Conservation (phyloP, 2,113 vertebrate genomes). For the Ciconia boyciana region DNA sequence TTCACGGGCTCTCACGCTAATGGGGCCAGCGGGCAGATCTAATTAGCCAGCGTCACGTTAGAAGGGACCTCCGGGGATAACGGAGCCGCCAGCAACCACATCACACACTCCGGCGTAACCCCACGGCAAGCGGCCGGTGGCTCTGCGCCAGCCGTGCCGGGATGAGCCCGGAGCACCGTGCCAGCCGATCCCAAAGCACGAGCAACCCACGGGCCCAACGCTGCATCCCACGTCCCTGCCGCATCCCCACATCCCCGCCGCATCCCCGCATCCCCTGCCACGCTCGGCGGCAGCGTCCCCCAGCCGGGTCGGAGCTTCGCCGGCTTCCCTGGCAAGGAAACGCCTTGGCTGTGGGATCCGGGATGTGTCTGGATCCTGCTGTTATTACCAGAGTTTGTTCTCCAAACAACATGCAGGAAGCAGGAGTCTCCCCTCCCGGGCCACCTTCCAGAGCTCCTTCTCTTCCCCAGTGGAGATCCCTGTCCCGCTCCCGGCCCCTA, state of each 20-base stretch:
- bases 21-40: background rate
- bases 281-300: background rate
- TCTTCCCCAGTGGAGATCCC: background rate
- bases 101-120: background rate
- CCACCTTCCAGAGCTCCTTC: background rate
- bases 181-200: background rate
- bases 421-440: background rate
- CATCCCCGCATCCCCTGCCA: background rate
- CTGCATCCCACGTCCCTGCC: background rate
- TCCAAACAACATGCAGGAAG: conserved; percentile 3
- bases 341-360: background rate
- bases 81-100: background rate
- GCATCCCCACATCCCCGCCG: background rate
- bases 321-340: background rate
- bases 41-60: background rate
- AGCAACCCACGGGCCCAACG: background rate
- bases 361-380: conserved; percentile 11
- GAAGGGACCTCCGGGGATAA: background rate
- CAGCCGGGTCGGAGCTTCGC: background rate
- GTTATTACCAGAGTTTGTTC: background rate
- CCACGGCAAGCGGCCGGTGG: background rate
- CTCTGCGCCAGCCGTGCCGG: fast-evolving
- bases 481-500: background rate
- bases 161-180: background rate
- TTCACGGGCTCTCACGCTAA: background rate